Base-by-base conservation (phyloP, 2,888 invertebrate species). In the Peribatodes rhomboidaria region DNA sequence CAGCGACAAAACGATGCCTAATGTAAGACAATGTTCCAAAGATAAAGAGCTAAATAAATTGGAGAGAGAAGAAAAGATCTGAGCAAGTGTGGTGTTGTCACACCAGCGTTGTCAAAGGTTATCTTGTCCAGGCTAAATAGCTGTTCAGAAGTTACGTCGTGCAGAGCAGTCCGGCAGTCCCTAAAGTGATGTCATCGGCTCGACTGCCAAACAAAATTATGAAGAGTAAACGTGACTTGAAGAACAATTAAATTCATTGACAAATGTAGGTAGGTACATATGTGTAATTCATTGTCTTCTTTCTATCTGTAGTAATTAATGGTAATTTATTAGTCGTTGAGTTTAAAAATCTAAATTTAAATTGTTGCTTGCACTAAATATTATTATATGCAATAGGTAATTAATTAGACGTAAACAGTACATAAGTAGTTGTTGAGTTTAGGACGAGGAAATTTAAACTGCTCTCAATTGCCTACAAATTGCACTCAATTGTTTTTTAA, bases 191-290 rank as follows among this genome's bases (percentile, higher is more conserved):
- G 65, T 61, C 60, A 65, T 53, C 41, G 31, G 37, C 9, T 58
- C 31, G 37, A 20, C 8, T 31, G 35, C 58, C 44, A 52, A 50
- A 53, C 8, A 22, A 52, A 53, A 47, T 58, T 49, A 67, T 69
- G 47, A 71, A 69, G 67, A 57, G 55, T 39, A 64, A 61, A 74
- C 79, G 79, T 79, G 76, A 71, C 71, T 67, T 62, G 78, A 74
- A 79, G 6, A 71, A 56, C 53, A 71, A 59, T 39, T 58, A 44
- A 13, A 27, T 63, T 68, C 66, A 70, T 69, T 68, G 61, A 68
- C 64, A 54, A 27, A 27, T 4, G n/a, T n/a, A n/a, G n/a, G n/a
- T n/a, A n/a, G n/a, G n/a, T 52, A 50, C 14, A 52, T 57, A 50
- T 50, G 27, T 39, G 54, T 50, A 56, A 61, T 59, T 70, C 63